Conservation (phyloP, 2,797 vertebrate species). For the Halcyon badia region DNA sequence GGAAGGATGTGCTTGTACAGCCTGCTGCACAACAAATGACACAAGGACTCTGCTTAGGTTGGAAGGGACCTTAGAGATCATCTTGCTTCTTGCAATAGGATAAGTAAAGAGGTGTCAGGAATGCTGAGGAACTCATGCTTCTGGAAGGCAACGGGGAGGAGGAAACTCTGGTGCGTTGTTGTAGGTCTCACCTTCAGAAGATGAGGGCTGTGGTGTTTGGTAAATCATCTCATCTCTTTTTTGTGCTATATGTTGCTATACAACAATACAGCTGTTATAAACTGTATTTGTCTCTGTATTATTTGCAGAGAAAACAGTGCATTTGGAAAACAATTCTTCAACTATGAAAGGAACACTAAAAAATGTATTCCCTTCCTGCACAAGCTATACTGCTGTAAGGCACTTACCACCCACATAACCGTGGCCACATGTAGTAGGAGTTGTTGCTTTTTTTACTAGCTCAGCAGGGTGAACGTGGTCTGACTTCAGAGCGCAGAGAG, state of each 20-base stretch:
- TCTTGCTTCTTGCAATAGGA: background rate
- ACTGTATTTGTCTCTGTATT: background rate
- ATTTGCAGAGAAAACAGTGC: background rate
- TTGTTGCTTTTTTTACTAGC: background rate
- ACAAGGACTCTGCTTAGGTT: background rate
- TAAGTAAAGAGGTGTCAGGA: background rate
- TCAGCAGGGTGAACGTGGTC: background rate
- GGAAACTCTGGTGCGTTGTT: background rate
- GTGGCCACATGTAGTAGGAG: background rate
- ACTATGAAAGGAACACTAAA: background rate
- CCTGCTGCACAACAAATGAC: background rate
- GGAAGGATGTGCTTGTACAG: conserved; percentile 29
- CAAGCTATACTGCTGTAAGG: background rate
- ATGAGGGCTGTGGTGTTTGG: background rate
- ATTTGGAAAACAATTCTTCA: conserved; percentile 15
- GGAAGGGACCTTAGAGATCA: too few relatives aligned
- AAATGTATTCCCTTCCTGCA: background rate
- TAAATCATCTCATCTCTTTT: background rate
- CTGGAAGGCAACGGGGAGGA: background rate
- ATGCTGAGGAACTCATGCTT: background rate
- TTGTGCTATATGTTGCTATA: background rate
- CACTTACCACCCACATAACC: background rate
- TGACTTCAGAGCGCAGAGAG: background rate
- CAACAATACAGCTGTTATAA: background rate
- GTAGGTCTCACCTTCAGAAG: background rate